Evolutionary conservation across 2,113 vertebrate species (phyloP).

Genomic region (Columba janthina): DNA sequence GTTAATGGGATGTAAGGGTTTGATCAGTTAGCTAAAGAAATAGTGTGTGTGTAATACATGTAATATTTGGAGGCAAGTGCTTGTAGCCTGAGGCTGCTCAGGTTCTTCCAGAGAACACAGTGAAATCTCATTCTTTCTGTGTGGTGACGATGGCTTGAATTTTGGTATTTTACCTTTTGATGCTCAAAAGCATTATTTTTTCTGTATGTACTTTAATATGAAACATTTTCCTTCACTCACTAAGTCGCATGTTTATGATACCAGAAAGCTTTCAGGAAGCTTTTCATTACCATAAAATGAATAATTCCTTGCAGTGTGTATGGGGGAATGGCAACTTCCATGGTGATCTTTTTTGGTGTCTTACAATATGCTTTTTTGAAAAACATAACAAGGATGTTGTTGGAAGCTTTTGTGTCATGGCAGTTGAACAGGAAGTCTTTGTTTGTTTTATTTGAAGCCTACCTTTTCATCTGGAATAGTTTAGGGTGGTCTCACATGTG

Average conservation of each 20-base stretch:
- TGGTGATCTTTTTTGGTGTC: background rate
- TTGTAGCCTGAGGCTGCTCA: constrained; percentile 25
- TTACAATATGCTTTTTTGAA: background rate
- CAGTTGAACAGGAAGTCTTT: constrained; percentile 8
- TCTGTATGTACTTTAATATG: constrained; percentile 9
- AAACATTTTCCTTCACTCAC: constrained; percentile 49
- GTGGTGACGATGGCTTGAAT: background rate
- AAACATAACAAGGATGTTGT: background rate
- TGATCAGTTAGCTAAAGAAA: constrained; percentile 53
- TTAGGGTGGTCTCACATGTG: constrained; percentile 16
- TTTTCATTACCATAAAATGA: constrained; percentile 1
- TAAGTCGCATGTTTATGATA: constrained; percentile 28
- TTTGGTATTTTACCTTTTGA: constrained; percentile 30
- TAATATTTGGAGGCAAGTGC: constrained; percentile 39
- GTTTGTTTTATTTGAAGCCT: background rate
- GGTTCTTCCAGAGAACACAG: constrained; percentile 47
- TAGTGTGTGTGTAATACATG: background rate
- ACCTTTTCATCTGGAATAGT: constrained; percentile 50
- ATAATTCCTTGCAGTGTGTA: background rate
- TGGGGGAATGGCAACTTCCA: background rate
- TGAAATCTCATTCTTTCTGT: constrained; percentile 43
- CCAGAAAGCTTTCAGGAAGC: constrained; percentile 19
- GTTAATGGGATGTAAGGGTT: constrained; percentile 47
- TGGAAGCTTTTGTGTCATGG: constrained; percentile 53
- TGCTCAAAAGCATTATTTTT: constrained; percentile 22